Conservation (phyloP, 2,113 vertebrate genomes). For the Butorides virescens region DNA sequence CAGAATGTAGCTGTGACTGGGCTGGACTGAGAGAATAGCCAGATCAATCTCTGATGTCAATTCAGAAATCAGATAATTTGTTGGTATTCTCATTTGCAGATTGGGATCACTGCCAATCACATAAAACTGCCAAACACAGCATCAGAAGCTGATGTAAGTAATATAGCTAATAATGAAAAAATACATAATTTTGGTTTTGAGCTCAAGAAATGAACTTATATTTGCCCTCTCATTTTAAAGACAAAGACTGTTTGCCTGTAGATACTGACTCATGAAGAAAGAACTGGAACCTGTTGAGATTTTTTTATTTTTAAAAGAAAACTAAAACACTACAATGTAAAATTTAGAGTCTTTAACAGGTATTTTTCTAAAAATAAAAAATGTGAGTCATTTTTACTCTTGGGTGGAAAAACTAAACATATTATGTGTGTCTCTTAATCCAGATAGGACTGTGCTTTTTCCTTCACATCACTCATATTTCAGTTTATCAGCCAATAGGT, state of each 20-base stretch:
- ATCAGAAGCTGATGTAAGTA: constrained; percentile 89
- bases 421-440: background rate
- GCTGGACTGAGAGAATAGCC: background rate
- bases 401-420: background rate
- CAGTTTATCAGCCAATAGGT: background rate
- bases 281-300: background rate
- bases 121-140: constrained; percentile 88
- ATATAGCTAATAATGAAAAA: background rate
- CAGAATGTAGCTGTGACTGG: background rate
- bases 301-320: background rate
- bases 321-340: background rate
- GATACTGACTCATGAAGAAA: background rate
- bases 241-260: background rate
- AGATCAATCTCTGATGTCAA: background rate
- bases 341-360: background rate
- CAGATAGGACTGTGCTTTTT: background rate
- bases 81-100: constrained; percentile 75
- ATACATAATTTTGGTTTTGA: background rate
- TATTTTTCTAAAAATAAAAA: background rate
- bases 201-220: background rate
- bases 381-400: background rate
- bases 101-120: constrained; percentile 92
- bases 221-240: background rate
- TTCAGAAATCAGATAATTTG: background rate
- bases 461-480: background rate